Evolutionary conservation across 2,113 vertebrate species (phyloP).

Genomic region (Oenanthe melanoleuca): DNA sequence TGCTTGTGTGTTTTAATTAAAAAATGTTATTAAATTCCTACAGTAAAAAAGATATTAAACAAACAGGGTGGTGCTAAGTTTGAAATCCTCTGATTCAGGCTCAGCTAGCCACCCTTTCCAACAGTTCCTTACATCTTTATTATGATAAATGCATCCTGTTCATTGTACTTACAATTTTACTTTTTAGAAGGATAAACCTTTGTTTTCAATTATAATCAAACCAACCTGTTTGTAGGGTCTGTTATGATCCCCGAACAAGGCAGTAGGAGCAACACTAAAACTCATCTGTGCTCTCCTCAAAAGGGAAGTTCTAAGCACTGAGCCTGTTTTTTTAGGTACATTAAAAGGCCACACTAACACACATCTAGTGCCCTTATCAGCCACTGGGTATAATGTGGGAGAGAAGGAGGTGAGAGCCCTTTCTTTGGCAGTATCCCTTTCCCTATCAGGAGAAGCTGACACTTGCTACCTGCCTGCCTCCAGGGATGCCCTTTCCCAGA

Average conservation of each 20-base stretch:
- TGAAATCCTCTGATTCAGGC: background rate
- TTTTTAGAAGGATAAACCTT: background rate
- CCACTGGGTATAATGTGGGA: background rate
- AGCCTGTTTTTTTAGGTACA: background rate
- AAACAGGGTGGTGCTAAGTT: background rate
- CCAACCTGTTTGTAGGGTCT: background rate
- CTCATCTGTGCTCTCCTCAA: background rate
- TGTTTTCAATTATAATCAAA: background rate
- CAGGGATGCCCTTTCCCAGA: background rate
- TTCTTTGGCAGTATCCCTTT: background rate
- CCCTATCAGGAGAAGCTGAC: background rate
- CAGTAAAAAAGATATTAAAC: background rate
- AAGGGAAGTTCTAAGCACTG: background rate
- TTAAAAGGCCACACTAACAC: background rate
- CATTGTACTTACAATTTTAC: background rate
- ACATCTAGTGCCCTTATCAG: background rate
- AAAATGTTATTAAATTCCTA: background rate
- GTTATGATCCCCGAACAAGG: background rate
- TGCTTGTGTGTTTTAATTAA: background rate
- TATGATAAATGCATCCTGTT: background rate
- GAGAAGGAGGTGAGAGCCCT: background rate
- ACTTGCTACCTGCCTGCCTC: background rate
- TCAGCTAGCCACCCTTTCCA: background rate
- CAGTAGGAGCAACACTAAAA: background rate
- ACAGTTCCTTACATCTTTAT: background rate